These are phyloP conservation scores for Brachystomella parvula DNA, from an alignment of 1,140 invertebrate species.

Conservation along the genomic window DNA sequence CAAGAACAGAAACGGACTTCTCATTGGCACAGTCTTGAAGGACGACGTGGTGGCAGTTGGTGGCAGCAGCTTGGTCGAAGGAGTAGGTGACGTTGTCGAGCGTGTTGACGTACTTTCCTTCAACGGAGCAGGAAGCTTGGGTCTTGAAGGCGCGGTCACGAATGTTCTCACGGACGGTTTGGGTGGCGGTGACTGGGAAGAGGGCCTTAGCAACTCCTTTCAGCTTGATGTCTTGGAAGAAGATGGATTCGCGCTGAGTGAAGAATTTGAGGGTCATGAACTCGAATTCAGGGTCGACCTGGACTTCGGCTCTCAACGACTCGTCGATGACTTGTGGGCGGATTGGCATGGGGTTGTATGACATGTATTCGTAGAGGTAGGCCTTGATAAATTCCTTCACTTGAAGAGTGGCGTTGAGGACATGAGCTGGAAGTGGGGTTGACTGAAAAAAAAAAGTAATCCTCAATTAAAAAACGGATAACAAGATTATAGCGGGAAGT, in stretches of 20 bases:
- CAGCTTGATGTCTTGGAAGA: constrained; percentile 23
- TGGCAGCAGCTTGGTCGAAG: constrained; percentile 1
- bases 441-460: constrained; percentile 7
- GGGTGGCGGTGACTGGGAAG: constrained; percentile 31
- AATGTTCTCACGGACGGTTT: constrained; percentile 23
- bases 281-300: constrained; percentile 23
- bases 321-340: background rate
- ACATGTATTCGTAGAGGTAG: constrained; percentile 13
- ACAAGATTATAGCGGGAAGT: too few species aligned
- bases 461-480: too few species aligned
- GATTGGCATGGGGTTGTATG: constrained; percentile 5
- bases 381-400: constrained; percentile 12
- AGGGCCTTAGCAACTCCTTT: constrained; percentile 16
- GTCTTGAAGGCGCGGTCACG: constrained; percentile 15
- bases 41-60: constrained; percentile 28
- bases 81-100: constrained; percentile 22
- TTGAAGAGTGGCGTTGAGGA: constrained; percentile 21
- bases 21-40: constrained; percentile 27
- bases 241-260: constrained; percentile 12
- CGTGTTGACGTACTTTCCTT: constrained; percentile 20
- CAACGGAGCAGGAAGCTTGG: constrained; percentile 8
- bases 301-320: background rate
- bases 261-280: constrained; percentile 23
- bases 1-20: constrained; percentile 25
- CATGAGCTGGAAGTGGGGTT: constrained; percentile 13